Conservation (phyloP, 1,140 invertebrate species). For the Dendrolimus punctatus region DNA sequence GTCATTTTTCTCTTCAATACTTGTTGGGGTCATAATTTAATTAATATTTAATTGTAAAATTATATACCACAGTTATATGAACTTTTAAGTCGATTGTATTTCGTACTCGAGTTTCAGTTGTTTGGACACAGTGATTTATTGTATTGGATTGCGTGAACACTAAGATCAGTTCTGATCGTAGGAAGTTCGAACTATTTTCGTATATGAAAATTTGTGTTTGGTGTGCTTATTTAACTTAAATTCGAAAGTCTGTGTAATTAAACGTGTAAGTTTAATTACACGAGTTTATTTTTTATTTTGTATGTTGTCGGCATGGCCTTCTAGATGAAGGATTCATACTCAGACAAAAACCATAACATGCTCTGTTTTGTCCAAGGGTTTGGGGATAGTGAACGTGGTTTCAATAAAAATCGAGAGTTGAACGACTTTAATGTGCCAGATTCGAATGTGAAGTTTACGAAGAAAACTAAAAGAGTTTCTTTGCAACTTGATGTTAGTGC, state of each 20-base stretch:
- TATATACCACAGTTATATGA: no score
- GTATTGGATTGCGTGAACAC: slow-evolving; percentile 5
- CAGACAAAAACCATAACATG: slow-evolving; percentile 55
- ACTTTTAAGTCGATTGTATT: no score
- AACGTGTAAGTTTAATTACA: no score
- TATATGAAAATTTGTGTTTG: slow-evolving; percentile 10
- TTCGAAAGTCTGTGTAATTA: not conserved
- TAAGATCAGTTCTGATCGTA: slow-evolving; percentile 2
- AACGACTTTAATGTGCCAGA: slow-evolving; percentile 24
- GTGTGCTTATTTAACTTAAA: slow-evolving; percentile 2
- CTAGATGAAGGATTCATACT: slow-evolving; percentile 64
- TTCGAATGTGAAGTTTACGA: slow-evolving; percentile 23
- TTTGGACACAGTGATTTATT: slow-evolving; percentile 4
- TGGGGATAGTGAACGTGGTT: slow-evolving; percentile 39
- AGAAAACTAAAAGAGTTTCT: slow-evolving; percentile 32
- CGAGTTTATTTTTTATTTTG: no score
- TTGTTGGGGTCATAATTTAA: slow-evolving; percentile 10
- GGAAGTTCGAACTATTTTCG: slow-evolving; percentile 11
- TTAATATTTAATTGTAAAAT: no score
- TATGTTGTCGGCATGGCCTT: slow-evolving; percentile 24
- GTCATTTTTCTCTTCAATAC: slow-evolving; percentile 16
- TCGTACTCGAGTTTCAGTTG: not conserved
- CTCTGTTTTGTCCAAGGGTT: slow-evolving; percentile 64
- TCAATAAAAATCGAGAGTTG: slow-evolving; percentile 32
- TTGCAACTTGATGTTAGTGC: slow-evolving; percentile 10